Evolutionary conservation across 2,113 vertebrate species (phyloP), one percentile per base, ranked within the genome.

Genomic region (Capreolus pygargus): DNA sequence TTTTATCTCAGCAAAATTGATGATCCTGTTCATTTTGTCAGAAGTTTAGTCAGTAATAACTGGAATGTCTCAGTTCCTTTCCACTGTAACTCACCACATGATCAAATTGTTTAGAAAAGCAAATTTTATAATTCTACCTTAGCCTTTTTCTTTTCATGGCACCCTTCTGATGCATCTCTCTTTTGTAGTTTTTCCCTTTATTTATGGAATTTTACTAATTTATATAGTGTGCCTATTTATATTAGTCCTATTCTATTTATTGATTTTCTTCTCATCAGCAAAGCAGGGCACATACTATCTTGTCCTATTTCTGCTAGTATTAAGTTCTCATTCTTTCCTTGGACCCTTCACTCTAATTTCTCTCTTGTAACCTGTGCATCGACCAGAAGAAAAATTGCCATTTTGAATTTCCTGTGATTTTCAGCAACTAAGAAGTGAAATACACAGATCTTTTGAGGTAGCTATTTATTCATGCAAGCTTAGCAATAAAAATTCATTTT

Each of bases 401-500:
- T 17, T 64, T 96, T 70, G 55, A 84, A 79, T 1, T 83, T 94
- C 7, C 45, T 25, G 17, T 67, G 33, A 39, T 9, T n/a, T 47
- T 95, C 33, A 89, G 55, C 30, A 86, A 57, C n/a, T 84, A 76
- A 95, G 57, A 47, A 76, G 21, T 90, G 57, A 94, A 79, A 92
- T 58, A 84, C 55, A 30, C 16, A 70, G 47, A 55, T 92, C 13
- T 92, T 33, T 81, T 82, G 84, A 83, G 45, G 33, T 58, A 7
- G 17, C 25, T 96, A 2, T 54, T 94, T 91, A 86, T 86, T 84
- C 21, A 64, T 85, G 15, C 5, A 91, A 74, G 12, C 4, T 74
- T 78, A 94, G 27, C 47, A 96, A 79, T 81, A 88, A 95, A 90
- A 90, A 58, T 84, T 54, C 12, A 54, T 86, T 70, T 79, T 92